Evolutionary conservation across 2,888 invertebrate species (phyloP).

Genomic region (Hesperia comma): DNA sequence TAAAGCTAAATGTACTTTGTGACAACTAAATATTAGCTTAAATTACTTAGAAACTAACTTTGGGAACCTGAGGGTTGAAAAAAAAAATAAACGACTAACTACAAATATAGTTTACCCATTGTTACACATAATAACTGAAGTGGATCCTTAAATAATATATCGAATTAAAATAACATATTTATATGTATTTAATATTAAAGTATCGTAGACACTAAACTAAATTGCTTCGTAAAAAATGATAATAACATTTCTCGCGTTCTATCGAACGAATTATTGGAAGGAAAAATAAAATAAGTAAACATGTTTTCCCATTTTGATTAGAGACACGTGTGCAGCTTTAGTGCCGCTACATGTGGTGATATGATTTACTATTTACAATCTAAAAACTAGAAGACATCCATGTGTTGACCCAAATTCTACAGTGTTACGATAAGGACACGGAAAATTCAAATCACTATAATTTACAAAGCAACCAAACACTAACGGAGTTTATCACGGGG

Average conservation of each 20-base stretch:
- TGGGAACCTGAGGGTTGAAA: conserved; percentile 29
- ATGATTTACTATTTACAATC: conserved; percentile 32
- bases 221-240: background rate
- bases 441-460: conserved; percentile 10
- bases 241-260: background rate
- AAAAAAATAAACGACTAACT: background rate
- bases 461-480: conserved; percentile 5
- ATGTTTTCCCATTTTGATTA: conserved; percentile 23
- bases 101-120: background rate
- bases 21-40: conserved; percentile 7
- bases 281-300: conserved; percentile 19
- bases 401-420: conserved; percentile 30
- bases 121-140: background rate
- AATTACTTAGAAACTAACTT: conserved; percentile 16
- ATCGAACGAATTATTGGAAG: background rate
- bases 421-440: conserved; percentile 17
- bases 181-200: background rate
- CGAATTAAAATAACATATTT: background rate
- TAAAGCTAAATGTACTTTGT: conserved; percentile 10
- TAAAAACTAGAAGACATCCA: conserved; percentile 22
- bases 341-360: conserved; percentile 20
- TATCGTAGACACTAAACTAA: background rate
- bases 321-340: conserved; percentile 19
- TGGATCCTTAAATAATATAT: background rate
- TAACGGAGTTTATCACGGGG: too few relatives aligned